phyloP scores from a whole-genome alignment of 1,140 invertebrate genomes.

The Pogonomyrmex barbatus region DNA sequence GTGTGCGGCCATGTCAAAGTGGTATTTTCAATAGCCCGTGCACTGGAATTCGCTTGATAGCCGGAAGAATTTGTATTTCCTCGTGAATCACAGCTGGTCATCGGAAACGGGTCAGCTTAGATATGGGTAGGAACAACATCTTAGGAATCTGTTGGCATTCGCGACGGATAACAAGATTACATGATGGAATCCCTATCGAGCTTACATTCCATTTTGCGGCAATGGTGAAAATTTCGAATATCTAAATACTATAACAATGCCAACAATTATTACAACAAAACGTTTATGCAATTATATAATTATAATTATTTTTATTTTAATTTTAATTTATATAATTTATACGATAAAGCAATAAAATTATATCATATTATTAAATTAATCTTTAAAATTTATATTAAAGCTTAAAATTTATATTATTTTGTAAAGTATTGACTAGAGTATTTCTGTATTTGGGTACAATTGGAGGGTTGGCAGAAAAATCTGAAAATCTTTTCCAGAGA shows the following conservation, averaged over 20 bases:
- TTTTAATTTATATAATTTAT: background rate
- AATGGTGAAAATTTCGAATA: constrained; percentile 10
- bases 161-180: constrained; percentile 28
- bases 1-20: constrained; percentile 79
- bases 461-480: constrained; percentile 61
- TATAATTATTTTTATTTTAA: background rate
- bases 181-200: constrained; percentile 24
- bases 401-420: constrained; percentile 1
- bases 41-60: constrained; percentile 73
- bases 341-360: constrained; percentile 5
- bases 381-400: no score
- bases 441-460: constrained; percentile 25
- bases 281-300: no score
- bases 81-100: constrained; percentile 55
- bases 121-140: constrained; percentile 29
- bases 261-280: background rate
- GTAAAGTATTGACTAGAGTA: background rate
- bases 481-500: constrained; percentile 54
- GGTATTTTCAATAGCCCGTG: constrained; percentile 84
- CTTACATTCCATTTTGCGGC: constrained; percentile 18
- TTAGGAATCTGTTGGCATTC: constrained; percentile 46
- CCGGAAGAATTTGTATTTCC: constrained; percentile 84
- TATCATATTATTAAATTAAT: background rate
- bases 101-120: constrained; percentile 41
- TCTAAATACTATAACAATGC: constrained; percentile 19